A percentile compares a stretch with the other conserved stretches of the same genome.
These are phyloP conservation scores for Aurelia sp. DNA, from an alignment of 30 jellyfish, hydroid and myxozoan genomes.

Conservation along the genomic window DNA sequence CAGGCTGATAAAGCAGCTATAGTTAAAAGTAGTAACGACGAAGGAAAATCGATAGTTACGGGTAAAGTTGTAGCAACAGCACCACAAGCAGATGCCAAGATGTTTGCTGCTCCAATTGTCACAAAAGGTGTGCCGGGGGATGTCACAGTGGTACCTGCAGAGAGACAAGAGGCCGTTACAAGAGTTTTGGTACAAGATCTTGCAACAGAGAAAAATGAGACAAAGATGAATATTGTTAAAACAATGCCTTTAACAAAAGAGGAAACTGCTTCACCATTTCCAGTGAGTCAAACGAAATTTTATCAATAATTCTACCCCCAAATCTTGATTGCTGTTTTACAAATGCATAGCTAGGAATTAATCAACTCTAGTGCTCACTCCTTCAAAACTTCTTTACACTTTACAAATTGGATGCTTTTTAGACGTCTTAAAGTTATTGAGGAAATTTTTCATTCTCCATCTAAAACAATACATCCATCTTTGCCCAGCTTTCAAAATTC, in stretches of 20 bases:
- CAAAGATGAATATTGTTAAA: conserved; percentile 24
- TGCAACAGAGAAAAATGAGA: conserved; percentile 41
- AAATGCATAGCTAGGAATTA: no score
- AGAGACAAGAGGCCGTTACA: conserved; percentile 50
- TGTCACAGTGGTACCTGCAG: conserved; percentile 63
- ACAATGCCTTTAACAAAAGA: conserved; percentile 22
- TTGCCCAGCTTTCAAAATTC: no score
- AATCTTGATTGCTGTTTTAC: no score
- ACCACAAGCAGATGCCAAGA: conserved; percentile 55
- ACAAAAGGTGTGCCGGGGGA: conserved; percentile 52
- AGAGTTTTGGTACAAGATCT: conserved; percentile 50
- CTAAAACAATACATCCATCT: no score
- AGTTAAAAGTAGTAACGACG: background rate
- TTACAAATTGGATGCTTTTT: no score
- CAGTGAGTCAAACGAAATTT: conserved; percentile 23
- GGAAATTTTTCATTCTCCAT: no score
- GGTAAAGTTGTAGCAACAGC: conserved; percentile 31
- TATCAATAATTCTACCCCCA: no score
- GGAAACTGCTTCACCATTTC: conserved; percentile 10
- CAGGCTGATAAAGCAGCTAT: background rate
- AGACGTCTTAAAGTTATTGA: no score
- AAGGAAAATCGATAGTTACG: background rate
- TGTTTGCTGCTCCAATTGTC: conserved; percentile 43
- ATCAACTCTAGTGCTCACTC: no score
- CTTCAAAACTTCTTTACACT: no score